Evolutionary conservation across 1,140 invertebrate species (phyloP), one percentile per base, ranked within the genome.

Genomic region (Formica selysi): DNA sequence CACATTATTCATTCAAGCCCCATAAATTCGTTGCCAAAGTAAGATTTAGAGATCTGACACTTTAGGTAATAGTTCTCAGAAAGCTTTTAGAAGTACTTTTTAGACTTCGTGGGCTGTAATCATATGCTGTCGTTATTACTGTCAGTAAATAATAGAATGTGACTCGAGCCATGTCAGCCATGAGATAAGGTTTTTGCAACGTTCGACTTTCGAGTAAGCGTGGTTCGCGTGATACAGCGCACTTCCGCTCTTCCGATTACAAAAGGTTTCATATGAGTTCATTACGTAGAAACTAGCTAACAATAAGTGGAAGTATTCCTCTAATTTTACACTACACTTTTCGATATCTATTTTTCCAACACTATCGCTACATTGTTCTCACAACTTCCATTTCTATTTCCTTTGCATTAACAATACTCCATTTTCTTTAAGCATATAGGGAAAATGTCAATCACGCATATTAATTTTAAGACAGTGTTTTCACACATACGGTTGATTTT

Each of bases 111-210:
- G n/a, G n/a, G 19, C 2, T 61, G 22, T 51, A 51, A 79, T 79
- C 76, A 51, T 79, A 67, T 19, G 59, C 29, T 29, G 41, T 41
- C 61, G 19, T 22, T 62, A 22, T 62, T 76, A 16, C 22, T 32
- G 19, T 51, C 48, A 19, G 48, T 51, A 51, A 26, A 32, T 51
- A 26, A 32, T 51, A 51, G 29, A 54, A 76, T 38, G 73, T 54
- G 76, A 79, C 36, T 79, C 76, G 26, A 78, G 41, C 59, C 29
- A 51, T 29, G 26, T 79, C 76, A 36, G 76, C 76, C n/a, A 32
- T 67, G 41, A 67, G 76, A 79, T 67, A 61, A 51, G 29, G 76
- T 79, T 79, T 79, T 79, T 79, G 61, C 76, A 51, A n/a, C 61
- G 38, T 65, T 41, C 76, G 76, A 79, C 29, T 79, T 79, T 67